phyloP scores from a whole-genome alignment of 2,113 vertebrate species.

The Lontra canadensis region DNA sequence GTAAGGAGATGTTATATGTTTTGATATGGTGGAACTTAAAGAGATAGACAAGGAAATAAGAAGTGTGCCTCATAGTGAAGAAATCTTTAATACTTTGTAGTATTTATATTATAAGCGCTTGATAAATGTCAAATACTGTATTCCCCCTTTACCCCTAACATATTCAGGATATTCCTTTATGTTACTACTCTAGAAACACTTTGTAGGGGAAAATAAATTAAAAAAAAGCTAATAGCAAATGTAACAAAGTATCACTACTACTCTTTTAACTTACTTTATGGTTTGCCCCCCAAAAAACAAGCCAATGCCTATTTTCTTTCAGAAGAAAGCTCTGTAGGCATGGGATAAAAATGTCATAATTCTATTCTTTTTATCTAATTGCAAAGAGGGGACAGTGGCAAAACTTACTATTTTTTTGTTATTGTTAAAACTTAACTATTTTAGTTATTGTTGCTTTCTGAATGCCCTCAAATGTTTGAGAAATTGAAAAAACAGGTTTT shows the following conservation, averaged over 20 bases:
- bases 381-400: not conserved
- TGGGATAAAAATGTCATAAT: not conserved
- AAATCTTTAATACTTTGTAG: not conserved
- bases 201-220: not conserved
- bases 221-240: not conserved
- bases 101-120: not conserved
- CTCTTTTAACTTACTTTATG: not conserved
- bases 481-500: not conserved
- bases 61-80: not conserved
- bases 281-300: not conserved
- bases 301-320: not conserved
- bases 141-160: not conserved
- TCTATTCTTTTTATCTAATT: not conserved
- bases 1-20: not conserved
- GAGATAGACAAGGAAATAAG: not conserved
- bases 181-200: not conserved
- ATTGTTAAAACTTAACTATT: too few relatives aligned
- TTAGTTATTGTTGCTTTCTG: not conserved
- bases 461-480: not conserved
- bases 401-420: not conserved
- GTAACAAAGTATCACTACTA: not conserved
- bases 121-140: not conserved
- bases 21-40: constrained; percentile 11
- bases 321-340: not conserved
- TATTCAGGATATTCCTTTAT: not conserved